Percentiles rank a stretch among this genome's conserved stretches.
phyloP scores from a whole-genome alignment of 2,797 vertebrate species.

The Bradypus variegatus region DNA sequence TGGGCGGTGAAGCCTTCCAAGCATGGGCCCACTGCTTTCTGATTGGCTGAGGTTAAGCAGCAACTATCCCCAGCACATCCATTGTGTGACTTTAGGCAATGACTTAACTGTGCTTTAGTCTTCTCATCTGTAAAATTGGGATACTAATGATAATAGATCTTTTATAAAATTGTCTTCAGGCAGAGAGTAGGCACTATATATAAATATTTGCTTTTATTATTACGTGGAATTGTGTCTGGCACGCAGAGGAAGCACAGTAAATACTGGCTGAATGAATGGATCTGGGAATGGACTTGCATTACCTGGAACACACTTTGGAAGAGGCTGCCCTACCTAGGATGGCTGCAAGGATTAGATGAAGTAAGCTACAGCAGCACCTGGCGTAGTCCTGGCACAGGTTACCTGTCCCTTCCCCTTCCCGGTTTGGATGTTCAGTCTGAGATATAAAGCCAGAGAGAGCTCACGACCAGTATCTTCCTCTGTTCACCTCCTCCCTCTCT shows the following conservation, averaged over 20 bases:
- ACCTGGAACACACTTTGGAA: not conserved
- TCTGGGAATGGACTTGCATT: not conserved
- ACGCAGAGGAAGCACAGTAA: not conserved
- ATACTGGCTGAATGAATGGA: not conserved
- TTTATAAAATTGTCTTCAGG: not conserved
- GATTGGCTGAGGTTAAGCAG: not conserved
- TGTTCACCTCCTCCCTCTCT: not conserved
- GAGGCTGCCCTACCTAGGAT: not conserved
- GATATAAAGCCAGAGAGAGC: not conserved
- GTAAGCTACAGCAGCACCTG: not conserved
- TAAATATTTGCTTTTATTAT: not conserved
- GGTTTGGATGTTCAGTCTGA: not conserved
- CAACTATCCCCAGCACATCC: not conserved
- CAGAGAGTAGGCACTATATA: not conserved
- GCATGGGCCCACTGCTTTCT: not conserved
- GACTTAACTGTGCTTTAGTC: not conserved
- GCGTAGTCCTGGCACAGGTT: not conserved
- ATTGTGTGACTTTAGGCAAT: not conserved
- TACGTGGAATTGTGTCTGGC: not conserved
- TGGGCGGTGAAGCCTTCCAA: not conserved
- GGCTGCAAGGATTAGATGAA: not conserved
- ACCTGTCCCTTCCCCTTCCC: not conserved
- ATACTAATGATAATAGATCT: not conserved
- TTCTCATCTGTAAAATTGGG: not conserved
- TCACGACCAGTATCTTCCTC: not conserved